Conservation (phyloP, 2,888 invertebrate genomes). For the Andrena chrysosceles region DNA sequence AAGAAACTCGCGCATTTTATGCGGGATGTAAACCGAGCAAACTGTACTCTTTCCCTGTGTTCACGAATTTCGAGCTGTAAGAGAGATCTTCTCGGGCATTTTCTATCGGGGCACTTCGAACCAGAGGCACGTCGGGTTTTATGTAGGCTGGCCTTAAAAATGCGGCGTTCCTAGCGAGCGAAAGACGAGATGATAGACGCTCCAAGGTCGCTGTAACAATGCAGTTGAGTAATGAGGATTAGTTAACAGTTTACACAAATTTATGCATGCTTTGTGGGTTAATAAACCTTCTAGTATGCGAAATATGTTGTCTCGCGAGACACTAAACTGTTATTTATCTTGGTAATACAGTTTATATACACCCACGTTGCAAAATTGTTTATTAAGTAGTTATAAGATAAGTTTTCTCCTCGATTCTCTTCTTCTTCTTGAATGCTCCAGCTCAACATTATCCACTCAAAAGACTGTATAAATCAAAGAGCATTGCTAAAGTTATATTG, state of each 20-base stretch:
- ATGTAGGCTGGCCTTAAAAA: slow-evolving; percentile 5
- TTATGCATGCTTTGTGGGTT: background rate
- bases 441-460: no score
- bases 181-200: background rate
- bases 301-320: no score
- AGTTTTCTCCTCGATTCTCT: no score
- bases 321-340: no score
- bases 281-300: no score
- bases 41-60: slow-evolving; percentile 31
- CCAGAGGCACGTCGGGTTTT: slow-evolving; percentile 16
- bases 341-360: no score
- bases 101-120: slow-evolving; percentile 25
- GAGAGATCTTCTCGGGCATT: slow-evolving; percentile 21
- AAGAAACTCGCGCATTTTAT: slow-evolving; percentile 52
- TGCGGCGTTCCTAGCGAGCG: background rate
- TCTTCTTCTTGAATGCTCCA: no score
- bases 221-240: slow-evolving; percentile 21
- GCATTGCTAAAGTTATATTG: background rate
- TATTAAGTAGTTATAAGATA: no score
- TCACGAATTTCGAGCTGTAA: slow-evolving; percentile 49
- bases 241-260: slow-evolving; percentile 1
- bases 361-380: no score
- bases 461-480: no score
- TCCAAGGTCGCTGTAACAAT: background rate
- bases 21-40: slow-evolving; percentile 52